phyloP scores from a whole-genome alignment of 2,888 invertebrate genomes.

The Fragum fragum region DNA sequence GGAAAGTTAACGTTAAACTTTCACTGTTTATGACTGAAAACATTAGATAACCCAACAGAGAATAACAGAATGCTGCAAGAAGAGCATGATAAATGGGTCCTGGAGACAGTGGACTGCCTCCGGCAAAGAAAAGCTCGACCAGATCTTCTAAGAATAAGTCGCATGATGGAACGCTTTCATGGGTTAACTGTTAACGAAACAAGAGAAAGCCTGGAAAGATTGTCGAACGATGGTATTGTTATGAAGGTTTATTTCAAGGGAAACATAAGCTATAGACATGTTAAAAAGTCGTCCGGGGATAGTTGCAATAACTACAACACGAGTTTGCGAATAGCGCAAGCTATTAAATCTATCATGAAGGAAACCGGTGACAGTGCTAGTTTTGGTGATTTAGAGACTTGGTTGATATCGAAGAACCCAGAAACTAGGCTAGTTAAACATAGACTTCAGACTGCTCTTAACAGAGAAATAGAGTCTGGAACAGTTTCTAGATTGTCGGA shows the following conservation, averaged over 20 bases:
- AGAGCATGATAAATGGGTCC: slow-evolving; percentile 90
- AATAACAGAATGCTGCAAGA: slow-evolving; percentile 26
- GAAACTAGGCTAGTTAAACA: slow-evolving; percentile 76
- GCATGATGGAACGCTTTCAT: slow-evolving; percentile 92
- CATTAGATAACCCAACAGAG: not conserved
- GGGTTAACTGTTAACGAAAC: slow-evolving; percentile 90
- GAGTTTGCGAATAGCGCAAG: slow-evolving; percentile 74
- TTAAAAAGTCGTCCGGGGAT: slow-evolving; percentile 81
- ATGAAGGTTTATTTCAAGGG: slow-evolving; percentile 95
- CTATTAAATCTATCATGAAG: slow-evolving; percentile 68
- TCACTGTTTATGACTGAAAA: slow-evolving; percentile 25
- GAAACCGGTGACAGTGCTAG: slow-evolving; percentile 72
- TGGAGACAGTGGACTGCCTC: slow-evolving; percentile 94
- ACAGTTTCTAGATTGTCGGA: slow-evolving; percentile 89
- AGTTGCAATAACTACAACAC: slow-evolving; percentile 38
- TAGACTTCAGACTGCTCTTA: slow-evolving; percentile 89
- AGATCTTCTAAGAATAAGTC: slow-evolving; percentile 93
- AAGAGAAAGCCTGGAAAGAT: slow-evolving; percentile 90
- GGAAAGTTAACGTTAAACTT: slow-evolving; percentile 5
- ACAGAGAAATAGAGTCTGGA: slow-evolving; percentile 91
- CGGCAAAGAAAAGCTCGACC: slow-evolving; percentile 94
- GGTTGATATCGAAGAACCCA: slow-evolving; percentile 77
- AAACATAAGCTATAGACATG: slow-evolving; percentile 94
- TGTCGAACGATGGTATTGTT: slow-evolving; percentile 92
- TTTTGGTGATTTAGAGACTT: slow-evolving; percentile 79